Conservation (phyloP, 2,888 invertebrate species). For the Leptopterna dolabrata region DNA sequence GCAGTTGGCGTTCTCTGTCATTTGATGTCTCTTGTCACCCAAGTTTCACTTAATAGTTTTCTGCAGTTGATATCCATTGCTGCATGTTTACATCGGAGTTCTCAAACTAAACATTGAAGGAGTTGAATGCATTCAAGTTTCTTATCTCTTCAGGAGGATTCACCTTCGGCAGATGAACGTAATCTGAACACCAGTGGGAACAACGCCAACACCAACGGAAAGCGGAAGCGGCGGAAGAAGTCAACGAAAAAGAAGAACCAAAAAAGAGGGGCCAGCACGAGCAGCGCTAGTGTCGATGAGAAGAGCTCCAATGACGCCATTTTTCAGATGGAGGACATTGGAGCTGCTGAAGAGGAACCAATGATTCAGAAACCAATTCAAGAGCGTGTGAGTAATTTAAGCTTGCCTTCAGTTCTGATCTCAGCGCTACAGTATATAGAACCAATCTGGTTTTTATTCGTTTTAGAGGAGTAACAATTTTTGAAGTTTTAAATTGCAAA, state of each 20-base stretch:
- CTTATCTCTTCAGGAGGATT: conserved; percentile 56
- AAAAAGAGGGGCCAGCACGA: conserved; percentile 28
- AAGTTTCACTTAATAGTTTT: no score
- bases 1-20: no score
- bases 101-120: no score
- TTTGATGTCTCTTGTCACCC: no score
- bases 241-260: conserved; percentile 74
- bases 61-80: no score
- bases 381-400: neutral
- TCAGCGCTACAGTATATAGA: no score
- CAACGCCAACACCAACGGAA: conserved; percentile 65
- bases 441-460: no score
- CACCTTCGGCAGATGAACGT: conserved; percentile 57
- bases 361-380: neutral
- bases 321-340: conserved; percentile 62
- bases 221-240: conserved; percentile 84
- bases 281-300: conserved; percentile 34
- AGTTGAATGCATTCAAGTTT: no score
- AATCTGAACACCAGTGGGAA: neutral
- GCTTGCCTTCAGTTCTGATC: neutral
- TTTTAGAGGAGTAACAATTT: no score
- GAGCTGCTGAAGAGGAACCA: conserved; percentile 14
- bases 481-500: no score
- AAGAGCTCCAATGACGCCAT: conserved; percentile 57
- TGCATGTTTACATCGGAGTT: no score